Evolutionary conservation across 2,797 vertebrate species (phyloP).

Genomic region (Naso thynnoides): DNA sequence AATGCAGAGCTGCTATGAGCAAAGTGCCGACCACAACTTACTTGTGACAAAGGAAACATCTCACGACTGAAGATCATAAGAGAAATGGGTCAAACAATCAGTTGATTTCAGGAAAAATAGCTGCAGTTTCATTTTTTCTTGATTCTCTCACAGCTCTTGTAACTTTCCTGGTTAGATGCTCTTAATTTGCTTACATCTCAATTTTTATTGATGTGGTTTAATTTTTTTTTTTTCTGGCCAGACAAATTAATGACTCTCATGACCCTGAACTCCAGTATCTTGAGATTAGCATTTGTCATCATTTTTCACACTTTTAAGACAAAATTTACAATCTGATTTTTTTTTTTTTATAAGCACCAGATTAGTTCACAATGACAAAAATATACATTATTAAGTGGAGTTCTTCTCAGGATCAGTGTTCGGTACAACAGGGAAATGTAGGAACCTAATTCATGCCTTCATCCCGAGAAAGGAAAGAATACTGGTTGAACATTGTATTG

Average conservation of each 20-base stretch:
- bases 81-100: too few species aligned
- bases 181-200: background rate
- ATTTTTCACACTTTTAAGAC: too few species aligned
- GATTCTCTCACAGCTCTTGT: too few species aligned
- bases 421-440: background rate
- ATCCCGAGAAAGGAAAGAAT: conserved; percentile 6
- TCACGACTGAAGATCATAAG: background rate
- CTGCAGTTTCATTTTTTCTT: too few species aligned
- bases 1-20: background rate
- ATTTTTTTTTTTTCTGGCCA: background rate
- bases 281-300: background rate
- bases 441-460: background rate
- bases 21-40: background rate
- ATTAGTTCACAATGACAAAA: background rate
- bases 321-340: too few species aligned
- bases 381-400: background rate
- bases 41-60: background rate
- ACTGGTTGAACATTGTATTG: background rate
- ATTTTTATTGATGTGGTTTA: background rate
- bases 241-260: background rate
- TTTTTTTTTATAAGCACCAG: background rate
- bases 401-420: background rate
- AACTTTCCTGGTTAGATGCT: background rate
- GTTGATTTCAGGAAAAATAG: too few species aligned
- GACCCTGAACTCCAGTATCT: background rate